These are phyloP conservation scores for Anolis sagrei DNA, from an alignment of 2,113 vertebrate genomes.

Conservation along the genomic window DNA sequence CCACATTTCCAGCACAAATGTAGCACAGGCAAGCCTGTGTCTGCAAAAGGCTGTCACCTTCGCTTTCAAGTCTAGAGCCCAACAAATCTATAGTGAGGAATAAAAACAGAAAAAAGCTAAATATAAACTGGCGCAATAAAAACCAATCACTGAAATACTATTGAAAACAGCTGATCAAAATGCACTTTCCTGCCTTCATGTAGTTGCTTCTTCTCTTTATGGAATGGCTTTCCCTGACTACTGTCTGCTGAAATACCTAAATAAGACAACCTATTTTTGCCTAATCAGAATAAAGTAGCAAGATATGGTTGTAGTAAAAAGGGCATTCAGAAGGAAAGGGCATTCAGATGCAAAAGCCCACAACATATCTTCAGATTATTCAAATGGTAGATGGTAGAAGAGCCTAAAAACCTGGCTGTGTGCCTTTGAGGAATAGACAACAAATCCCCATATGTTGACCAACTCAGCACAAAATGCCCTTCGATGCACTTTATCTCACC, in stretches of 20 bases:
- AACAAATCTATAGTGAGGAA: constrained; percentile 82
- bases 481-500: no score
- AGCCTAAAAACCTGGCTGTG: no score
- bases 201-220: background rate
- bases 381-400: background rate
- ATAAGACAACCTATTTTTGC: background rate
- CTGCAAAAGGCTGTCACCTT: constrained; percentile 82
- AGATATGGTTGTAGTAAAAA: background rate
- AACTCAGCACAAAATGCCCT: no score
- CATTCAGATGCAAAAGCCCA: no score
- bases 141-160: background rate
- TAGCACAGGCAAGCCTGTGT: constrained; percentile 94
- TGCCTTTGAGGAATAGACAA: no score
- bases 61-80: constrained; percentile 86
- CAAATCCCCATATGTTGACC: no score
- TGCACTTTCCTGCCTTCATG: background rate
- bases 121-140: background rate
- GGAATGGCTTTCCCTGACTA: background rate
- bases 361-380: background rate
- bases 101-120: background rate
- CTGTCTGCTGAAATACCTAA: background rate
- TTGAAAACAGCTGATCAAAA: fast-evolving
- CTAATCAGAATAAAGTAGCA: background rate
- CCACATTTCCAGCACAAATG: constrained; percentile 94
- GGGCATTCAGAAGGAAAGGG: background rate